These are phyloP conservation scores for Meta bourneti DNA, from an alignment of 2,888 invertebrate genomes.

Conservation along the genomic window DNA sequence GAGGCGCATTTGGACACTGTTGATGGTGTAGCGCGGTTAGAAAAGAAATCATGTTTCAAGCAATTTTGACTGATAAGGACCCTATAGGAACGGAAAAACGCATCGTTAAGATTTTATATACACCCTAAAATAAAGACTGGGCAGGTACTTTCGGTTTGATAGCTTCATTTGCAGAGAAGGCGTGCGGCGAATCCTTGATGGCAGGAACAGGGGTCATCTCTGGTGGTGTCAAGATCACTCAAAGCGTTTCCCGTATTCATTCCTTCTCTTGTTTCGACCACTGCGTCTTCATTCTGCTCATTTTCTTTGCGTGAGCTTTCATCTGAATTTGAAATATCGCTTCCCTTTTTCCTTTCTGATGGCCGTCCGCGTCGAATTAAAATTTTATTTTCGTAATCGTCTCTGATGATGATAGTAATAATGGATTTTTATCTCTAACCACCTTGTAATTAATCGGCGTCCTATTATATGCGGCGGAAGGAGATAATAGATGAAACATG, in stretches of 20 bases:
- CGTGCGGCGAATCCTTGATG: constrained; percentile 37
- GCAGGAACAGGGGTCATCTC: constrained; percentile 46
- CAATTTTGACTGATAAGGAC: constrained; percentile 52
- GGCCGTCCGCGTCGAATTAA: too few relatives aligned
- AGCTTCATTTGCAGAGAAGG: constrained; percentile 49
- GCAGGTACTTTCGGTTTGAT: constrained; percentile 53
- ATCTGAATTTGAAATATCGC: neutral
- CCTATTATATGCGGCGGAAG: too few relatives aligned
- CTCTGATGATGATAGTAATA: too few relatives aligned
- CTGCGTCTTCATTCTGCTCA: neutral
- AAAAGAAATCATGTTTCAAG: constrained; percentile 30
- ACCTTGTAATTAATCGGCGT: neutral
- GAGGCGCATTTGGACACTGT: neutral
- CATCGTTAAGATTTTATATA: constrained; percentile 28
- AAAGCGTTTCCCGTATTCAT: constrained; percentile 53
- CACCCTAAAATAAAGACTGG: constrained; percentile 33
- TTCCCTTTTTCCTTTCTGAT: too few relatives aligned
- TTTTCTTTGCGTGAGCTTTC: neutral
- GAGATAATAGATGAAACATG: too few relatives aligned
- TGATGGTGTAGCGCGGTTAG: neutral
- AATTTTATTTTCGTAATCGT: too few relatives aligned
- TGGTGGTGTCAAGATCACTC: constrained; percentile 31
- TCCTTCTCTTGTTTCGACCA: constrained; percentile 20
- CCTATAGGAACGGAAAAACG: constrained; percentile 5
- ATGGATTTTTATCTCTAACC: neutral